These are phyloP conservation scores for Telenomus remus DNA, from an alignment of 1,140 invertebrate species.

Conservation along the genomic window DNA sequence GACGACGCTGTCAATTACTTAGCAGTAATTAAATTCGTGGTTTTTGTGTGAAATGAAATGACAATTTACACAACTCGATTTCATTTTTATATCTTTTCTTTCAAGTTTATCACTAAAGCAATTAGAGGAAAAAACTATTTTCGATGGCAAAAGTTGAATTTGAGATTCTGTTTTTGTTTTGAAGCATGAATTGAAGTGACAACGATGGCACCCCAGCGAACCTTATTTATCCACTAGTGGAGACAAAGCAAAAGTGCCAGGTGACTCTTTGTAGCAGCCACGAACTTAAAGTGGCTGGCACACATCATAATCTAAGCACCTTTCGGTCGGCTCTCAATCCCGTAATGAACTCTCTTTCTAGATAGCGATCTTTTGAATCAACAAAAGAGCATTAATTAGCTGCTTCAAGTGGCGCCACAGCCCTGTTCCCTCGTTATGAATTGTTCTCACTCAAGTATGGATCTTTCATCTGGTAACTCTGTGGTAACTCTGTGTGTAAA, in stretches of 20 bases:
- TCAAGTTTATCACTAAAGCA: no score
- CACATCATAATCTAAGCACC: constrained; percentile 56
- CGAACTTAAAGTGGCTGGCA: constrained; percentile 57
- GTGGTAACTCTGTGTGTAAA: no score
- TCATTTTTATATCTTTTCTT: no score
- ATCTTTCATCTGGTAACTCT: constrained; percentile 42
- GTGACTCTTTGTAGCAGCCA: constrained; percentile 49
- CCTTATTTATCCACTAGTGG: constrained; percentile 39
- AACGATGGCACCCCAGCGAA: constrained; percentile 34
- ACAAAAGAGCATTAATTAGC: constrained; percentile 60
- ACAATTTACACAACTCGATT: no score
- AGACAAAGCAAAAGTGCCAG: constrained; percentile 38
- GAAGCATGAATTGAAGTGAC: not conserved
- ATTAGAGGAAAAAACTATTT: no score
- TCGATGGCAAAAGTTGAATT: no score
- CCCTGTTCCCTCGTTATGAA: constrained; percentile 20
- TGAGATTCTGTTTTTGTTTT: no score
- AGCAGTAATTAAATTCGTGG: no score
- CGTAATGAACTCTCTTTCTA: constrained; percentile 58
- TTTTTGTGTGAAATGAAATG: no score
- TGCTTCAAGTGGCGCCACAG: constrained; percentile 48
- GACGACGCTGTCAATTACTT: no score
- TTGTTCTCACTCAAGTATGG: constrained; percentile 53
- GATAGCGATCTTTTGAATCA: constrained; percentile 52
- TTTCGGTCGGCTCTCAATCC: constrained; percentile 47